Evolutionary conservation across 37 sponge, comb jelly and placozoan species (phyloP), one percentile per base, ranked within the genome.

Genomic region (Ephydatia muelleri): DNA sequence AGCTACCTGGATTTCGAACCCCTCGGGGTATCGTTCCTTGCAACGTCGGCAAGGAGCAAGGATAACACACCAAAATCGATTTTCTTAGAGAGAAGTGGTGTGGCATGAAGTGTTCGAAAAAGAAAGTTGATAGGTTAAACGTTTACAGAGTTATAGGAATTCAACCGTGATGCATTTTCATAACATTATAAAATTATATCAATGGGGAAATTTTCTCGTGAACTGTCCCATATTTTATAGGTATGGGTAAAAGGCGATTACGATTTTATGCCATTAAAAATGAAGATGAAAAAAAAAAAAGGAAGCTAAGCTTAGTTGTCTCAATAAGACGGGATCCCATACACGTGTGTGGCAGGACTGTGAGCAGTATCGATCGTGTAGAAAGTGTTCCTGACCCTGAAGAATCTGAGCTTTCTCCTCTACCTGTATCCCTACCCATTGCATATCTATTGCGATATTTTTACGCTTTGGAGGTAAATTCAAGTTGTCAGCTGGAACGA

Each of bases 221-320:
- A n/a, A n/a, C n/a, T n/a, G n/a, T n/a, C n/a, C n/a, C n/a, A 57
- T 57, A 57, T 57, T 16, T 57, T 57, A 57, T 57, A 57, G 57
- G 57, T 57, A 57, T 57, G 57, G 57, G 57, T 57, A 57, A 57
- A 57, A 57, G 57, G 57, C 57, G 57, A 57, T 57, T 57, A 57
- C 57, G 57, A 57, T 57, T 57, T 57, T 57, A 57, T 57, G 6
- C 57, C 57, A 57, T 57, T 57, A 57, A 57, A 57, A 57, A 57
- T 57, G 57, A 57, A 57, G 57, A 57, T 57, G 16, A 57, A 57
- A 57, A 57, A 57, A n/a, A n/a, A 57, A 57, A 57, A 57, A 57
- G 57, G 57, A 57, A 57, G 16, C 57, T 57, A 57, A 57, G 57
- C 57, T 57, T 57, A 57, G 57, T 57, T 57, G 57, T 57, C 57